Conservation (phyloP, 1,140 invertebrate species). For the Drosophila repleta region DNA sequence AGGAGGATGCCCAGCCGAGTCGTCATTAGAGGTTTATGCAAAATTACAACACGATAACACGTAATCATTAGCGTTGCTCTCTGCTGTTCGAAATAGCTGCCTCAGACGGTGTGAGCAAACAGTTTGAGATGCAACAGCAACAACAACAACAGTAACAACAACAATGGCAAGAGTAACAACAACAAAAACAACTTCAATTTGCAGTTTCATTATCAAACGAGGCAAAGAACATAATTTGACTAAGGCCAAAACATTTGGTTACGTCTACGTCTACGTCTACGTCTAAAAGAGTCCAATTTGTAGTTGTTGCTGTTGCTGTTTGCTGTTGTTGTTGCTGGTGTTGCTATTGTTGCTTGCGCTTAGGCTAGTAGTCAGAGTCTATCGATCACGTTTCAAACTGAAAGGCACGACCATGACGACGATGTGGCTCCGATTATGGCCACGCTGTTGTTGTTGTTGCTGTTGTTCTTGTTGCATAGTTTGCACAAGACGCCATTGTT, state of each 20-base stretch:
- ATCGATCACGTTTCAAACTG: conserved; percentile 83
- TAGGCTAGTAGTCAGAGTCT: conserved; percentile 71
- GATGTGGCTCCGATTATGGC: conserved; percentile 51
- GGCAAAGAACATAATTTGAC: conserved; percentile 82
- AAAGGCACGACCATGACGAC: conserved; percentile 66
- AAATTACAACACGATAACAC: conserved; percentile 83
- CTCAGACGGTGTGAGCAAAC: conserved; percentile 72
- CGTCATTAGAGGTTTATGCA: conserved; percentile 80
- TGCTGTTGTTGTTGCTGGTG: conserved; percentile 50
- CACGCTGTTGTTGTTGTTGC: conserved; percentile 17
- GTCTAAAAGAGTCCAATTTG: conserved; percentile 65
- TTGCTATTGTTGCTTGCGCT: conserved; percentile 26
- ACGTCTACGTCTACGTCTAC: conserved; percentile 23
- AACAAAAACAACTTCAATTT: conserved; percentile 59
- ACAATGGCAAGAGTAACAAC: neutral
- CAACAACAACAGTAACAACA: conserved; percentile 2
- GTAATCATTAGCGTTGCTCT: conserved; percentile 76
- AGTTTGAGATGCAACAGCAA: conserved; percentile 50
- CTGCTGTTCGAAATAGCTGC: conserved; percentile 29
- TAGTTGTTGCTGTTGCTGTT: conserved; percentile 42
- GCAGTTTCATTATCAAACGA: conserved; percentile 79
- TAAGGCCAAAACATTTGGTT: conserved; percentile 74
- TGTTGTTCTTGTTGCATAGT: conserved; percentile 23
- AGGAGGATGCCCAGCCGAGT: conserved; percentile 20
- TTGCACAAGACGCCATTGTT: conserved; percentile 63